Conservation (phyloP, 2,113 vertebrate genomes). For the Spermophilus dauricus region DNA sequence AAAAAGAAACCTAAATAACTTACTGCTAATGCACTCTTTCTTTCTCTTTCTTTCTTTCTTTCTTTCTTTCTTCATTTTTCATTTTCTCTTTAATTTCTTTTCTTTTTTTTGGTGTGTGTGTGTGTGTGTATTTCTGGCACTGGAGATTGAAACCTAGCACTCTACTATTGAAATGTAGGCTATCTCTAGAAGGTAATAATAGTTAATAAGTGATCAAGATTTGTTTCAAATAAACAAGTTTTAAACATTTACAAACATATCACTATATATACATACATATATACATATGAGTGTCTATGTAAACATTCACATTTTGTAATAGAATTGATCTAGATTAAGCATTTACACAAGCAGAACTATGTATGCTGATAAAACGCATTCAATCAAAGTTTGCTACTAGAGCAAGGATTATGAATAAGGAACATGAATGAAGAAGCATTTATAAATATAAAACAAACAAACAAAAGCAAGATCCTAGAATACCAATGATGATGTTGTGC, state of each 20-base stretch:
- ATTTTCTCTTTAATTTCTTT: no score
- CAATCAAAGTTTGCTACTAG: background rate
- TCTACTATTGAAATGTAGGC: no score
- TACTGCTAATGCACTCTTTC: background rate
- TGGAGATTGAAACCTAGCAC: no score
- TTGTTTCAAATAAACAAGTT: background rate
- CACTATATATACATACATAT: background rate
- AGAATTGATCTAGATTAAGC: background rate
- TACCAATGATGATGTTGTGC: background rate
- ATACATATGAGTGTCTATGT: background rate
- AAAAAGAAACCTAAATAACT: background rate
- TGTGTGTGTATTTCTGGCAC: no score
- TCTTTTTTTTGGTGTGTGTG: no score
- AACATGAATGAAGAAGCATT: background rate
- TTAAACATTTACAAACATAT: background rate
- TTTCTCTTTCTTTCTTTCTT: no score
- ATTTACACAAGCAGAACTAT: background rate
- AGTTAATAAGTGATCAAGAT: no score
- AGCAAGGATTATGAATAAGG: background rate
- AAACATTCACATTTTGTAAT: background rate
- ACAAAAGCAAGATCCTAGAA: background rate
- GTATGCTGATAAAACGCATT: background rate
- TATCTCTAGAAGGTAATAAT: no score
- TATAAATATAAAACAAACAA: background rate
- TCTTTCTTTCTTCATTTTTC: accelerated